phyloP scores from a whole-genome alignment of 2,113 vertebrate species.

The Stercorarius parasiticus region DNA sequence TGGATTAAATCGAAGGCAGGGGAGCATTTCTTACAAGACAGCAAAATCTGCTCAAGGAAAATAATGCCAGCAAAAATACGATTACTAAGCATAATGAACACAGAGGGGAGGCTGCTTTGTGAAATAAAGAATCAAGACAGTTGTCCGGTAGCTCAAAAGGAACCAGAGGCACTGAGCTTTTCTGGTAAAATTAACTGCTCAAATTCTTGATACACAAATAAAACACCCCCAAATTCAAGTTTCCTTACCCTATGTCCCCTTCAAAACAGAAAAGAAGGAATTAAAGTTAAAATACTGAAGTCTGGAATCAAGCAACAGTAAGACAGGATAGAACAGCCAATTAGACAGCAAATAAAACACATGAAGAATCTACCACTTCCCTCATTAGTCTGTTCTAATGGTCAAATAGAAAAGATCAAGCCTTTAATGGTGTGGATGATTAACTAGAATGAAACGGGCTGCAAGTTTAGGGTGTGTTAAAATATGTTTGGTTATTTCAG shows the following conservation, averaged over 20 bases:
- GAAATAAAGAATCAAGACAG: neutral
- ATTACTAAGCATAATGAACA: neutral
- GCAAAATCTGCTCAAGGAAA: neutral
- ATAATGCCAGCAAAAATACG: neutral
- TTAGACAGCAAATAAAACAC: neutral
- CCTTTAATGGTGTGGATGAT: neutral
- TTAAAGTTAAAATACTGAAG: neutral
- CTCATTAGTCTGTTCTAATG: neutral
- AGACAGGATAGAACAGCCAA: neutral
- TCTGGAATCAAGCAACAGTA: neutral
- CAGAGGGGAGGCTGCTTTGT: neutral
- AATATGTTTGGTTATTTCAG: neutral
- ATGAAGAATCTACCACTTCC: neutral
- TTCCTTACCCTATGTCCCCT: neutral
- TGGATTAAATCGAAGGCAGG: neutral
- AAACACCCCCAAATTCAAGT: neutral
- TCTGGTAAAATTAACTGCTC: neutral
- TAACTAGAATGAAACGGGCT: neutral
- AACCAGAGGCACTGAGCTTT: neutral
- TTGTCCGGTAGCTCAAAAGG: neutral
- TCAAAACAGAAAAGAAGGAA: neutral
- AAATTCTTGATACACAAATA: neutral
- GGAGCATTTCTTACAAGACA: neutral
- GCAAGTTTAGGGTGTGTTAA: neutral
- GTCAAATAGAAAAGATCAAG: neutral